Conservation (phyloP, 2,797 vertebrate genomes). For the Columba guinea region DNA sequence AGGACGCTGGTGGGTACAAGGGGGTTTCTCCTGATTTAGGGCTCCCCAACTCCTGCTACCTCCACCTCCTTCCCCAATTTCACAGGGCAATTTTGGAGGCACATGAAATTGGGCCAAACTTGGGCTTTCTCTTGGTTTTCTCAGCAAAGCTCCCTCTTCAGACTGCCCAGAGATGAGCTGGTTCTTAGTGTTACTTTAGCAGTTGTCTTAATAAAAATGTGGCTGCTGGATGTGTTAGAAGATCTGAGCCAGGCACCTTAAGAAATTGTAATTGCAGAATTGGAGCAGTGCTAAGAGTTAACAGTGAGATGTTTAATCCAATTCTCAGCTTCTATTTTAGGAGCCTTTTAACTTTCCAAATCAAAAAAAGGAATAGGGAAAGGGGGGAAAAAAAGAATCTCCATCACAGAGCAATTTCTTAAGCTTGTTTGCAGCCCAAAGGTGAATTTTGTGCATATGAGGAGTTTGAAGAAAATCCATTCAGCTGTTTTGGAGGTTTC, state of each 20-base stretch:
- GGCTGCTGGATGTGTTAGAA: not conserved
- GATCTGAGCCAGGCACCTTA: not conserved
- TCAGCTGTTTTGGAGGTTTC: conserved; percentile 61
- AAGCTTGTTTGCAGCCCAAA: conserved; percentile 59
- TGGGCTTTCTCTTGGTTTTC: not conserved
- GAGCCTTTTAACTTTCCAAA: conserved; percentile 53
- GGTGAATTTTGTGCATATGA: conserved; percentile 50
- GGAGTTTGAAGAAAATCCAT: conserved; percentile 64
- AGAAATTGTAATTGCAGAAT: conserved; percentile 37
- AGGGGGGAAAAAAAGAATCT: not conserved
- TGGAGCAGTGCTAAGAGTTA: conserved; percentile 42
- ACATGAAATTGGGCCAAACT: not conserved
- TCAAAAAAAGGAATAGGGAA: not conserved
- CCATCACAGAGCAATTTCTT: conserved; percentile 39
- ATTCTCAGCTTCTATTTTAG: conserved; percentile 52
- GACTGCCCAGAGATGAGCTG: not conserved
- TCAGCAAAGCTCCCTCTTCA: not conserved
- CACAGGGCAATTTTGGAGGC: not conserved
- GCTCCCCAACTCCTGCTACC: not conserved
- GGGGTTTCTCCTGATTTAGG: not conserved
- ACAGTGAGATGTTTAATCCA: conserved; percentile 21
- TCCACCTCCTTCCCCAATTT: not conserved
- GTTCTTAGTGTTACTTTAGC: not conserved
- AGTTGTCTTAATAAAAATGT: not conserved
- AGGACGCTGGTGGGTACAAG: not conserved